A percentile compares a stretch with the other conserved stretches of the same genome.
Evolutionary conservation across 2,797 vertebrate genomes (phyloP).

Genomic region (Myotis findleyi): DNA sequence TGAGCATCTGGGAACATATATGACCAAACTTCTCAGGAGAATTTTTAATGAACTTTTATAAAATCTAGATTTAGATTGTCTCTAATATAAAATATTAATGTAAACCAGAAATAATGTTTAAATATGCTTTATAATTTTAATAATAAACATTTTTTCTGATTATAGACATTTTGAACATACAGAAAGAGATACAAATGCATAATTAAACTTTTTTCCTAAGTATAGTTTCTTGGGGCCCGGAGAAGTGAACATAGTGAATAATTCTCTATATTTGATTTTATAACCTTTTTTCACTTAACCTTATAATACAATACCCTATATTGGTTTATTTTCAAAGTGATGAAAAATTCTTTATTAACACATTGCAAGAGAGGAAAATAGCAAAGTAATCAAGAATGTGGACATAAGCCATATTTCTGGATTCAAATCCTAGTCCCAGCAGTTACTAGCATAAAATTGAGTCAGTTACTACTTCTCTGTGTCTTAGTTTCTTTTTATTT

Average conservation of each 20-base stretch:
- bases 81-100: conserved; percentile 32
- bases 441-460: background rate
- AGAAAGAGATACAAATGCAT: background rate
- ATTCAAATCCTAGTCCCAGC: background rate
- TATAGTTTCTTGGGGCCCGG: background rate
- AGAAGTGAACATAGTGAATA: background rate
- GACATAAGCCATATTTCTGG: background rate
- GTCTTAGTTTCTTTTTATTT: background rate
- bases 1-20: background rate
- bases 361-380: background rate
- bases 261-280: background rate
- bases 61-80: background rate
- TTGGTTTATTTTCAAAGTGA: background rate
- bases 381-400: background rate
- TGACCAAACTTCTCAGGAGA: background rate
- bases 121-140: conserved; percentile 30
- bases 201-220: background rate
- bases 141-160: background rate
- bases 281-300: background rate
- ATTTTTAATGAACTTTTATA: conserved; percentile 21
- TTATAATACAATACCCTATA: background rate
- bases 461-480: background rate
- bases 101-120: background rate
- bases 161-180: conserved; percentile 4
- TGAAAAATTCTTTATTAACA: background rate